These are phyloP conservation scores for Drosophila formosana DNA, from an alignment of 2,888 invertebrate genomes.

Conservation along the genomic window DNA sequence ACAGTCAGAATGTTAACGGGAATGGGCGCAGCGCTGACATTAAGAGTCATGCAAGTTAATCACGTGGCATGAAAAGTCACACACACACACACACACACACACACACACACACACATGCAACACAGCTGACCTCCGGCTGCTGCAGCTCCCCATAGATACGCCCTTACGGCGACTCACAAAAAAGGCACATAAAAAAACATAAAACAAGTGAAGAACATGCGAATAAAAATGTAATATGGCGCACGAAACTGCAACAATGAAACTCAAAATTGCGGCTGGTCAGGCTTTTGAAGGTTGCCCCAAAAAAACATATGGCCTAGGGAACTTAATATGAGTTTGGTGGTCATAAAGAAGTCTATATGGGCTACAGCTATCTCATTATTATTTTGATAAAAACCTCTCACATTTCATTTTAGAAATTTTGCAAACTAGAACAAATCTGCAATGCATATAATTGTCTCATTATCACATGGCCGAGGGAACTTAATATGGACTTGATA, in stretches of 20 bases:
- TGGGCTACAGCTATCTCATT: neutral
- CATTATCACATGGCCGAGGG: too few relatives aligned
- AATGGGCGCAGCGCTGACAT: constrained; percentile 40
- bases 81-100: too few relatives aligned
- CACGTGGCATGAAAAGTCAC: constrained; percentile 78
- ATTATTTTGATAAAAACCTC: too few relatives aligned
- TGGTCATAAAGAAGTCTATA: neutral
- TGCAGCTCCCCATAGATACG: constrained; percentile 34
- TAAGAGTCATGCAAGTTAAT: constrained; percentile 67
- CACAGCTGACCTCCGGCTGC: constrained; percentile 43
- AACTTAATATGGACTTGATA: too few relatives aligned
- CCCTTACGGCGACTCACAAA: neutral
- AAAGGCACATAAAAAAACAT: neutral
- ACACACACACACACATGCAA: constrained; percentile 55
- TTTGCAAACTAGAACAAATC: too few relatives aligned
- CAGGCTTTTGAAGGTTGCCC: constrained; percentile 55
- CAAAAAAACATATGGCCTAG: constrained; percentile 11
- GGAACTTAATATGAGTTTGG: neutral
- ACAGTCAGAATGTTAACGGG: constrained; percentile 16
- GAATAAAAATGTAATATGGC: constrained; percentile 46
- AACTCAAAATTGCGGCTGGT: constrained; percentile 39
- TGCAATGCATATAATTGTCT: too few relatives aligned
- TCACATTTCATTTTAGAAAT: too few relatives aligned
- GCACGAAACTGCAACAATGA: constrained; percentile 32
- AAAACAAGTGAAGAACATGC: constrained; percentile 26